phyloP scores from a whole-genome alignment of 2,888 invertebrate genomes.

The Dynastes grantii region DNA sequence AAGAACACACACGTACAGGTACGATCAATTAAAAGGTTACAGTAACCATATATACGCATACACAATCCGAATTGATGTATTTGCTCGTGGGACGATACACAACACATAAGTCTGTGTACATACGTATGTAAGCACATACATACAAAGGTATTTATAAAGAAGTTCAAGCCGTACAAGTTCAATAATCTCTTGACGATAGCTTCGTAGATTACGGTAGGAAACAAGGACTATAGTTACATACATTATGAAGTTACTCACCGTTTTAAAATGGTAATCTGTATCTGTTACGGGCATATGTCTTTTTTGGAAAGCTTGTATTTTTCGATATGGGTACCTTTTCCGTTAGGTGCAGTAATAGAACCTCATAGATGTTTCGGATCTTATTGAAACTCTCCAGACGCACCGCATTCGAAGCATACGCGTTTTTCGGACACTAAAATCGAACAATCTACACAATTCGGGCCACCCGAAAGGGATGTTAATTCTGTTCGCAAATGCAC shows the following conservation, averaged over 20 bases:
- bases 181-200: neutral
- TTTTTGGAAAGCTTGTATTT: neutral
- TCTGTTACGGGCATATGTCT: neutral
- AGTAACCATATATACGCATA: too few relatives aligned
- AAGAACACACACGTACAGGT: too few relatives aligned
- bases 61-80: too few relatives aligned
- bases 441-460: neutral
- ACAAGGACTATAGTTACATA: too few relatives aligned
- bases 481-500: neutral
- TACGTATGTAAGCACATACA: too few relatives aligned
- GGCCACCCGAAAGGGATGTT: neutral
- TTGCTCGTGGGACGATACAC: too few relatives aligned
- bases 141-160: neutral
- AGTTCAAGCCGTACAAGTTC: slow-evolving; percentile 3
- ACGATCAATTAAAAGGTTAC: too few relatives aligned
- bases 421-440: neutral
- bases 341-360: neutral
- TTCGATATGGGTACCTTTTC: neutral
- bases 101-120: too few relatives aligned
- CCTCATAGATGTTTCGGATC: neutral
- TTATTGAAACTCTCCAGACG: too few relatives aligned
- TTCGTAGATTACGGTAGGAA: too few relatives aligned
- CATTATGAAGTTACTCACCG: neutral
- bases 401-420: too few relatives aligned
- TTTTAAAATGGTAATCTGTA: neutral